Base-by-base conservation (phyloP, 2,113 vertebrate species). In the Nothoprocta pentlandii region DNA sequence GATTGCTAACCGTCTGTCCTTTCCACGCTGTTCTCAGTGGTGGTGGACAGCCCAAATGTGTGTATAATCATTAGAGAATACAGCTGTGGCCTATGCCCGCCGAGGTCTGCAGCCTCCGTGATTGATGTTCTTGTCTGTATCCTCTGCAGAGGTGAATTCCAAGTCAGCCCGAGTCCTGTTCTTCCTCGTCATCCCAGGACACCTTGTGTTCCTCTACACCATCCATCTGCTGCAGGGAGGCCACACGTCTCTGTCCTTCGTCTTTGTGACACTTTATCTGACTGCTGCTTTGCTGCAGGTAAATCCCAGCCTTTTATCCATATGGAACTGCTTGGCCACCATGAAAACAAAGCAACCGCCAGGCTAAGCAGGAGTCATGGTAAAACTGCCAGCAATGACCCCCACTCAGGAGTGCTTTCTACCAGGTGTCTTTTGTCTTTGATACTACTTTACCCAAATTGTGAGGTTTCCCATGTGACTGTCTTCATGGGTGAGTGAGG, bases 211-310 rank as follows among this genome's bases (percentile, higher is more conserved):
- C 97, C 98, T 99, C 76, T 99, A 97, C 64, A 96, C 98, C 95
- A 98, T 99, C 95, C 98, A 96, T 66, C 94, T 99, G 80, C 97
- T 99, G 78, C 98, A 99, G 74, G 98, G 98, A 36, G 98, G 98
- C 2, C 98, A 98, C 25, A 96, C 91, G 0, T 92, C 98, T 8
- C 96, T 98, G 85, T 97, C 97, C 30, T 86, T 96, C 53, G 90
- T 97, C 81, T 99, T 99, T 82, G 95, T 97, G 96, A 62, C 96
- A 82, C 98, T 99, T 93, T 99, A 99, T 91, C 97, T 99, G 93
- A 95, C 91, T 20, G 99, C 99, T 68, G 98, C 98, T 85, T 78
- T 99, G 73, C 68, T 99, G 10, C 99, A 99, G 99, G 99, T 99
- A 95, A 97, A 39, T 22, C n/a, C n/a, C 49, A 59, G 30, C 11